phyloP scores from a whole-genome alignment of 92 coral and sea anemone species.

The Ricordea florida region DNA sequence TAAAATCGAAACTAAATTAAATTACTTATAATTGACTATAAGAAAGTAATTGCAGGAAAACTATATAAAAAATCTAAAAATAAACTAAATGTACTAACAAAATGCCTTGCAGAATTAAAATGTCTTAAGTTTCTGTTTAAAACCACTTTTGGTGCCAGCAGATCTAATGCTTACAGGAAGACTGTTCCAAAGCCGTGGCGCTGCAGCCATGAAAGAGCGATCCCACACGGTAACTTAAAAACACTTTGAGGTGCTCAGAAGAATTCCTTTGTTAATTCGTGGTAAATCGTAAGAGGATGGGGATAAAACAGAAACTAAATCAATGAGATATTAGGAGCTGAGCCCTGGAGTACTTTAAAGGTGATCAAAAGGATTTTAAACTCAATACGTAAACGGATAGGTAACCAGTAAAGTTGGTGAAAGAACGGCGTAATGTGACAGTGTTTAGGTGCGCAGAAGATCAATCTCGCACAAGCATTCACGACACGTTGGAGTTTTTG shows the following conservation, averaged over 20 bases:
- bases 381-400: no score
- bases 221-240: neutral
- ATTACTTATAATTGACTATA: neutral
- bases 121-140: neutral
- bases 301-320: neutral
- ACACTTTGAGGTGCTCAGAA: no score
- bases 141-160: neutral
- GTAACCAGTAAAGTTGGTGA: no score
- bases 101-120: neutral
- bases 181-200: slow-evolving; percentile 8
- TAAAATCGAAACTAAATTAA: neutral
- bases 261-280: no score
- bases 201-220: neutral
- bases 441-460: no score
- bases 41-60: neutral
- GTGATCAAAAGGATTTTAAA: no score
- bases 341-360: no score
- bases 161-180: slow-evolving; percentile 2
- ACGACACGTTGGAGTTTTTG: no score
- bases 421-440: no score
- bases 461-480: no score
- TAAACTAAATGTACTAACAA: neutral
- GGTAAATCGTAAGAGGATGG: neutral
- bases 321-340: neutral
- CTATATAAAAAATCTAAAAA: neutral